Percentiles rank a stretch among this genome's conserved stretches.
phyloP scores from a whole-genome alignment of 2,888 invertebrate genomes.

The Parnassius glacialis region DNA sequence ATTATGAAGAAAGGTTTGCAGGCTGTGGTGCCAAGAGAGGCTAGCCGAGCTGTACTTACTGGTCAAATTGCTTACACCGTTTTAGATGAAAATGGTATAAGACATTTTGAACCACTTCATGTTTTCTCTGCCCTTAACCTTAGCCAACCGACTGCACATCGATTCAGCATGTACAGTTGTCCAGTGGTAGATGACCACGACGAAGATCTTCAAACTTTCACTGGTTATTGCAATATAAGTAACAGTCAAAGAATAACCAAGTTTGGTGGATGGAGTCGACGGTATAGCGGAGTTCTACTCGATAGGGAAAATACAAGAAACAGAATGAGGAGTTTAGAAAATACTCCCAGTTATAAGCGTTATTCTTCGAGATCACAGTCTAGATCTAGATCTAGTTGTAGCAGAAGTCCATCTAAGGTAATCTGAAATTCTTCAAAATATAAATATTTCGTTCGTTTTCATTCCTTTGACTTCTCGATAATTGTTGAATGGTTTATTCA shows the following conservation, averaged over 20 bases:
- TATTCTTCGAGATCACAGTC: slow-evolving; percentile 71
- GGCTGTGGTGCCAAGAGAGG: slow-evolving; percentile 88
- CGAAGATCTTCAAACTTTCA: slow-evolving; percentile 68
- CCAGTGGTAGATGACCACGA: slow-evolving; percentile 79
- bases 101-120: slow-evolving; percentile 88
- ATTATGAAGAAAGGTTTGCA: slow-evolving; percentile 88
- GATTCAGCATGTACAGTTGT: slow-evolving; percentile 85
- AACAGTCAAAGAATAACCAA: slow-evolving; percentile 72
- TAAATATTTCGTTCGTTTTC: not conserved
- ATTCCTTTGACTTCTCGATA: too few species aligned
- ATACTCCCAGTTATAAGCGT: slow-evolving; percentile 80
- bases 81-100: slow-evolving; percentile 88
- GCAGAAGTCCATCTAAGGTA: slow-evolving; percentile 76
- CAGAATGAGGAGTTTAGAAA: slow-evolving; percentile 72
- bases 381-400: slow-evolving; percentile 72
- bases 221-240: slow-evolving; percentile 73
- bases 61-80: slow-evolving; percentile 89
- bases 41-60: slow-evolving; percentile 86
- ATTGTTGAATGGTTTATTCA: too few species aligned
- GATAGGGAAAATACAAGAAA: slow-evolving; percentile 69
- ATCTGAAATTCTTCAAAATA: slow-evolving; percentile 30
- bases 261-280: slow-evolving; percentile 68
- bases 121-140: slow-evolving; percentile 86
- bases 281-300: slow-evolving; percentile 62
- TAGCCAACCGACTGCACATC: slow-evolving; percentile 82